These are phyloP conservation scores for Agrochola lota DNA, from an alignment of 2,888 invertebrate genomes.

Conservation along the genomic window DNA sequence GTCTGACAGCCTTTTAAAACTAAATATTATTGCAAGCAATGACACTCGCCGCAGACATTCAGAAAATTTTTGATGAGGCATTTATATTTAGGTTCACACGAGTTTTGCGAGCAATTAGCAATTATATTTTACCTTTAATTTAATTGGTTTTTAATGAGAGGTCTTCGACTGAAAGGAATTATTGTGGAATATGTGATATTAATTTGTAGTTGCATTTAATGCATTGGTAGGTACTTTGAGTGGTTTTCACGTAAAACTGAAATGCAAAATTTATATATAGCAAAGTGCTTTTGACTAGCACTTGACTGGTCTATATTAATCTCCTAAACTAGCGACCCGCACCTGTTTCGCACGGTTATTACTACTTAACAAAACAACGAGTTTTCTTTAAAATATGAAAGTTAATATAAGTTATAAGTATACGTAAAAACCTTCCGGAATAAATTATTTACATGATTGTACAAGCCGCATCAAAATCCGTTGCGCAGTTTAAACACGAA, in stretches of 20 bases:
- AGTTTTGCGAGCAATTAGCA: conserved; percentile 5
- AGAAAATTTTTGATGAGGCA: conserved; percentile 5
- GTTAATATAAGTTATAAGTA: too few relatives aligned
- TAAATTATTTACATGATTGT: too few relatives aligned
- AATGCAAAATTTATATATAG: neutral
- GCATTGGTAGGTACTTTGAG: too few relatives aligned
- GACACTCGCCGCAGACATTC: conserved; percentile 7
- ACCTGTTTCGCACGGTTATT: too few relatives aligned
- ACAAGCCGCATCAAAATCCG: too few relatives aligned
- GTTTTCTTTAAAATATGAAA: too few relatives aligned
- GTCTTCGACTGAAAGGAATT: conserved; percentile 5
- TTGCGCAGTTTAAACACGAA: too few relatives aligned
- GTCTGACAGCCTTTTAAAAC: neutral
- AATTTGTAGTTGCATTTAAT: neutral
- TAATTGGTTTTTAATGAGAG: conserved; percentile 33
- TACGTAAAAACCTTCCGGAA: too few relatives aligned
- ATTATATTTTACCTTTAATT: neutral
- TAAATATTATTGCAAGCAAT: conserved; percentile 2
- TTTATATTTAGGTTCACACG: conserved; percentile 7
- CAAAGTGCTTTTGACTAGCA: neutral
- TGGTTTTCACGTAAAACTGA: neutral
- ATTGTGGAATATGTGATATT: neutral
- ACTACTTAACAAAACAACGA: too few relatives aligned
- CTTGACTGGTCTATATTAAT: neutral
- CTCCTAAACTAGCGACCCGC: too few relatives aligned